Evolutionary conservation across 2,113 vertebrate species (phyloP), one percentile per base, ranked within the genome.

Genomic region (Synchiropus splendidus): DNA sequence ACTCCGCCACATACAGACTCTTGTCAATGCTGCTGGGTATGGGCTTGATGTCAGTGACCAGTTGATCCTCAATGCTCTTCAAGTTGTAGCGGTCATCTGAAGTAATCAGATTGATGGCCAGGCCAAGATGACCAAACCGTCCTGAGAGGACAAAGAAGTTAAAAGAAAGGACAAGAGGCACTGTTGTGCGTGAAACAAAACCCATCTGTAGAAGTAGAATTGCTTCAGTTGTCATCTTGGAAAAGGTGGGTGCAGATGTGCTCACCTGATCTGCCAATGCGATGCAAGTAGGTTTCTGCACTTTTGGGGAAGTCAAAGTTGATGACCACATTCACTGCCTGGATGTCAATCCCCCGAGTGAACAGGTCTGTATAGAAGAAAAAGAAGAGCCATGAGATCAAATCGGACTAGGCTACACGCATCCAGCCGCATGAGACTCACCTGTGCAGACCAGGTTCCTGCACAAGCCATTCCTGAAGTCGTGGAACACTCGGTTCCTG

Each of bases 231-330:
- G n/a, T n/a, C n/a, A n/a, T n/a, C n/a, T n/a, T n/a, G n/a, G n/a
- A n/a, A n/a, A n/a, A n/a, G n/a, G n/a, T n/a, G 12, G n/a, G 16
- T 4, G 2, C 8, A 5, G 21, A 27, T 31, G 4, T 27, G 21
- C 49, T 2, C 3, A 85, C 86, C 86, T 78, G 86, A 87, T 81
- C 86, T 69, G 44, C 86, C 86, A 10, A 87, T 87, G 27, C 86
- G 86, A 67, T 87, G 86, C 16, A 87, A 79, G 68, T 87, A 87
- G 1, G 86, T 87, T 55, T 86, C 86, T 0, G 86, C 83, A 6
- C 84, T 87, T 64, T 78, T 87, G 16, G 85, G 86, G 61, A 88
- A 88, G 58, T 88, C 86, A 12, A 88, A 88, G 70, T 88, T 88
- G 62, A 88, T 88, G 54, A 88, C 86, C 0, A 88, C 86, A 5